These are phyloP conservation scores for Rhegmatorhina hoffmannsi DNA, from an alignment of 2,113 vertebrate species.

Conservation along the genomic window DNA sequence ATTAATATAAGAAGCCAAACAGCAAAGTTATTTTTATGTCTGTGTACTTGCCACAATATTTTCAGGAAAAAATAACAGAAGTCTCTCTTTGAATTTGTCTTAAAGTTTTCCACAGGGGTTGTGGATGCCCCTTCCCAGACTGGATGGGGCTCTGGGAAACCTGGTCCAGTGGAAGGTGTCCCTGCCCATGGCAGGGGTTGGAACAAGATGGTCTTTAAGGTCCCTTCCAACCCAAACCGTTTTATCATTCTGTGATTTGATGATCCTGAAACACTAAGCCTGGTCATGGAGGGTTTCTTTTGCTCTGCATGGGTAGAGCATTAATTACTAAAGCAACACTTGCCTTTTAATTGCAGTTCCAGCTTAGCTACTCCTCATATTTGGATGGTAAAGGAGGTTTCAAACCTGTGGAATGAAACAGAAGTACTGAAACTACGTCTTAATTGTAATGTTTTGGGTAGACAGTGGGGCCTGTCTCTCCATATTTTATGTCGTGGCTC, in stretches of 20 bases:
- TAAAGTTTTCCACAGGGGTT: background rate
- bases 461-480: background rate
- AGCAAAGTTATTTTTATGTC: background rate
- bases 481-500: background rate
- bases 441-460: background rate
- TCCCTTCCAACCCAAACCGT: background rate
- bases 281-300: background rate
- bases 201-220: background rate
- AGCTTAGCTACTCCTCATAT: background rate
- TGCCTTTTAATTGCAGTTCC: background rate
- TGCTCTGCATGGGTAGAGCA: background rate
- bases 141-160: background rate
- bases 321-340: background rate
- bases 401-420: background rate
- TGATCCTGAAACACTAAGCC: background rate
- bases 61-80: background rate
- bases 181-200: background rate
- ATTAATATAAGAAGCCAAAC: background rate
- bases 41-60: background rate
- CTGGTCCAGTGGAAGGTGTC: background rate
- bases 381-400: background rate
- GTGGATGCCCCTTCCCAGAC: background rate
- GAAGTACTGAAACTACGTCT: background rate
- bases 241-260: background rate
- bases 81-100: background rate